These are phyloP conservation scores for Psix sp. DNA, from an alignment of 1,140 invertebrate genomes.

Conservation along the genomic window DNA sequence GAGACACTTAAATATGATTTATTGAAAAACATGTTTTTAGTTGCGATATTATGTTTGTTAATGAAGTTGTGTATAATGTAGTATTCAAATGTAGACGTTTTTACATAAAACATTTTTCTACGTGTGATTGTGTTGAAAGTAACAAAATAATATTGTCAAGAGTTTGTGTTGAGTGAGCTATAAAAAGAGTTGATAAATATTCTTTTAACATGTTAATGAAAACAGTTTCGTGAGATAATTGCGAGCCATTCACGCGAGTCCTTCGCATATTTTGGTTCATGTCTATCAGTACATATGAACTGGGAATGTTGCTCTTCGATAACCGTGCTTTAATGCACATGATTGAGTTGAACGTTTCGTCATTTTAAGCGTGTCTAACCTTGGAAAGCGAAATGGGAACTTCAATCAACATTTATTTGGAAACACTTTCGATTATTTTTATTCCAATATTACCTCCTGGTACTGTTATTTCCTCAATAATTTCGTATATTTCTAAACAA, in stretches of 20 bases:
- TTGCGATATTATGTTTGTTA: too few species aligned
- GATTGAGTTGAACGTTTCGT: conserved; percentile 36
- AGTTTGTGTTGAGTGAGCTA: too few species aligned
- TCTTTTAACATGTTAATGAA: conserved; percentile 24
- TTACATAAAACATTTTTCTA: too few species aligned
- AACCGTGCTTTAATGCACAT: conserved; percentile 2
- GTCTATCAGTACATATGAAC: background rate
- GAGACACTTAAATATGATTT: too few species aligned
- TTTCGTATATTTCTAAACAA: too few species aligned
- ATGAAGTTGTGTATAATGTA: too few species aligned
- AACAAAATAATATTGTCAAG: too few species aligned
- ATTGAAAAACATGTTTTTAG: too few species aligned
- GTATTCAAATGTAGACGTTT: too few species aligned
- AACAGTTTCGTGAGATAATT: conserved; percentile 12
- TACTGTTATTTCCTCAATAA: too few species aligned
- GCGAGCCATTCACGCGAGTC: conserved; percentile 26
- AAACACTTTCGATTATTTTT: background rate
- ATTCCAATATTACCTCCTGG: too few species aligned
- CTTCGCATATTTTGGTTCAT: conserved; percentile 31
- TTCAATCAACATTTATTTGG: conserved; percentile 17
- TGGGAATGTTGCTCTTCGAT: conserved; percentile 12
- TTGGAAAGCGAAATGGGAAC: conserved; percentile 56
- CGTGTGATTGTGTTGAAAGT: too few species aligned
- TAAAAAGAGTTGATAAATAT: background rate
- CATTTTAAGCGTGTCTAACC: conserved; percentile 27